Evolutionary conservation across 2,797 vertebrate species (phyloP).

Genomic region (Emydoidea blandingii): DNA sequence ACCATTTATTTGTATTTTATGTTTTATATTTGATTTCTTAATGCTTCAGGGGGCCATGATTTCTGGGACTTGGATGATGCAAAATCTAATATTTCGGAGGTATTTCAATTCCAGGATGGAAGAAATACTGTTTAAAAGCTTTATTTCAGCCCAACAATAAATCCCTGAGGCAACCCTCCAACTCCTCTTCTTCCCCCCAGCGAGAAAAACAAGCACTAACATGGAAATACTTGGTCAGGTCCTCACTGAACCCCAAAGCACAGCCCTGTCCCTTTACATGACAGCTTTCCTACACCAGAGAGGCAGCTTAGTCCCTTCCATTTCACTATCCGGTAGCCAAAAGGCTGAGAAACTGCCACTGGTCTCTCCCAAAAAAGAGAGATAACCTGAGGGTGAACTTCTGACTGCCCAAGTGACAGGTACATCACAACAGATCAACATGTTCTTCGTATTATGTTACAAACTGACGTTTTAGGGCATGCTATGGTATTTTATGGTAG

Average conservation of each 20-base stretch:
- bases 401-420: not conserved
- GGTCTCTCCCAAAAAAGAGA: not conserved
- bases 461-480: not conserved
- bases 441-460: rapidly evolving
- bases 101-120: not conserved
- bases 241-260: not conserved
- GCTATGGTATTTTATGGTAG: not conserved
- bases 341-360: not conserved
- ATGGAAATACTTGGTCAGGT: not conserved
- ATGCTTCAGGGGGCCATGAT: not conserved
- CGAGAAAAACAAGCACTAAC: not conserved
- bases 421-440: not conserved
- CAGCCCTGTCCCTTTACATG: not conserved
- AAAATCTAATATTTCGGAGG: not conserved
- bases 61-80: too few species aligned
- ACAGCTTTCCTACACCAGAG: not conserved
- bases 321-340: not conserved
- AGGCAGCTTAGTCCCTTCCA: not conserved
- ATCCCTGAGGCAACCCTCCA: not conserved
- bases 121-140: not conserved
- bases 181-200: not conserved
- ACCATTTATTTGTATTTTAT: rapidly evolving
- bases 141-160: not conserved
- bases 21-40: not conserved
- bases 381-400: not conserved